Evolutionary conservation across 2,113 vertebrate species (phyloP).

Genomic region (Ciconia stormi): DNA sequence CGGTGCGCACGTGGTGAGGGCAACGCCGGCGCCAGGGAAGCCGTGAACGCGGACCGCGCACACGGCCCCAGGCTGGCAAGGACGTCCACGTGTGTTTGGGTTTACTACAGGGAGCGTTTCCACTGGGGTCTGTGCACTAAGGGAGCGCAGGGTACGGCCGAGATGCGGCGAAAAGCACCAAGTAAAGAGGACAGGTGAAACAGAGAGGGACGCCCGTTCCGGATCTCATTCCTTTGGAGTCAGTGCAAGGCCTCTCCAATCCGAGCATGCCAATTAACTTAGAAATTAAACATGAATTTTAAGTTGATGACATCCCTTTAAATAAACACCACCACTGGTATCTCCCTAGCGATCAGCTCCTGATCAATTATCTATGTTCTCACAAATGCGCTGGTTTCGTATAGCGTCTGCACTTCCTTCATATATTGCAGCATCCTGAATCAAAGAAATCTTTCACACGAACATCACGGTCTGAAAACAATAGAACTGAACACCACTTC

Average conservation of each 20-base stretch:
- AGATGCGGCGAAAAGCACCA: not conserved
- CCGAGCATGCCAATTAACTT: not conserved
- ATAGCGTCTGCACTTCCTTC: not conserved
- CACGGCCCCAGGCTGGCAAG: not conserved
- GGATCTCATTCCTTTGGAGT: not conserved
- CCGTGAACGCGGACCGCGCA: not conserved
- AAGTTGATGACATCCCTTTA: not conserved
- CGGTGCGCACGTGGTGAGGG: rapidly evolving
- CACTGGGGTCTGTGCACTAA: rapidly evolving
- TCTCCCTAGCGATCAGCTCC: not conserved
- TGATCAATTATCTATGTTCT: not conserved
- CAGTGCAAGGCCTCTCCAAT: not conserved
- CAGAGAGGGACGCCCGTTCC: not conserved
- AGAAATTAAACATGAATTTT: not conserved
- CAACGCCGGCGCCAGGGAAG: rapidly evolving
- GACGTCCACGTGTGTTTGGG: rapidly evolving
- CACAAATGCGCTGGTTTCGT: not conserved
- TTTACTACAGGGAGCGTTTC: not conserved
- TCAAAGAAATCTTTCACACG: slow-evolving; percentile 14
- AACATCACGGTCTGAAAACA: slow-evolving; percentile 26
- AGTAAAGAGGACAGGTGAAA: not conserved
- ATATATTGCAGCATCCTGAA: not conserved
- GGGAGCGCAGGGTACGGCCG: rapidly evolving
- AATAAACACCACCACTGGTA: not conserved
- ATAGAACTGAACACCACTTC: slow-evolving; percentile 20